phyloP scores from a whole-genome alignment of 2,797 vertebrate genomes.

The Argya squamiceps region DNA sequence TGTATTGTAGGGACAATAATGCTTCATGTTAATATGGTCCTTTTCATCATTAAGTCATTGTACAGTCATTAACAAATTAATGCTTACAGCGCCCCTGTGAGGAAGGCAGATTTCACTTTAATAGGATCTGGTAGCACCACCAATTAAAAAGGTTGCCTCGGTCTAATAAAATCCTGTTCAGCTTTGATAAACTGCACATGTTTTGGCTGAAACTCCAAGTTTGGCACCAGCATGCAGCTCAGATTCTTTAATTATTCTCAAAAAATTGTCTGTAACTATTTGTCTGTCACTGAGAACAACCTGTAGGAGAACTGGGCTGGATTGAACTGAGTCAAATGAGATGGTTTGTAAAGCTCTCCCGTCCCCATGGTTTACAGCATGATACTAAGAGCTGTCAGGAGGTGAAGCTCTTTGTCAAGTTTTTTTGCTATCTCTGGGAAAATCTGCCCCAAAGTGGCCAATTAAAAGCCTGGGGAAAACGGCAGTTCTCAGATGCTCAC shows the following conservation, averaged over 20 bases:
- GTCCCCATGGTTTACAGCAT: neutral
- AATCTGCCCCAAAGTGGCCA: constrained; percentile 43
- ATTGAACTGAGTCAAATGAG: neutral
- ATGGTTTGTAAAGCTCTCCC: neutral
- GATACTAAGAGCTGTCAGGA: constrained; percentile 11
- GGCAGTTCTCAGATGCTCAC: neutral
- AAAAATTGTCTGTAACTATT: neutral
- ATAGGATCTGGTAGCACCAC: neutral
- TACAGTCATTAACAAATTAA: constrained; percentile 51
- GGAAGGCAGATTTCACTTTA: constrained; percentile 46
- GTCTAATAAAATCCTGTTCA: neutral
- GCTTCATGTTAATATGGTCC: neutral
- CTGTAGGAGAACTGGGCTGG: neutral
- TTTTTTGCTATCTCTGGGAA: neutral
- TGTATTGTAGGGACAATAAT: constrained; percentile 15
- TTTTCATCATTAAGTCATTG: constrained; percentile 39
- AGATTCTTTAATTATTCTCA: neutral
- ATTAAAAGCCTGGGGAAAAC: constrained; percentile 55
- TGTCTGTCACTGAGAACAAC: neutral
- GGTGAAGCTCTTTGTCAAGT: constrained; percentile 14
- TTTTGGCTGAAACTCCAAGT: neutral
- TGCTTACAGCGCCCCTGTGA: constrained; percentile 50
- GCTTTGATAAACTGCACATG: neutral
- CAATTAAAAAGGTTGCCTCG: neutral
- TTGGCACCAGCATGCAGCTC: neutral